A percentile compares a stretch with the other conserved stretches of the same genome.
These are phyloP conservation scores for Elanoides forficatus DNA, from an alignment of 2,113 vertebrate species.

Conservation along the genomic window DNA sequence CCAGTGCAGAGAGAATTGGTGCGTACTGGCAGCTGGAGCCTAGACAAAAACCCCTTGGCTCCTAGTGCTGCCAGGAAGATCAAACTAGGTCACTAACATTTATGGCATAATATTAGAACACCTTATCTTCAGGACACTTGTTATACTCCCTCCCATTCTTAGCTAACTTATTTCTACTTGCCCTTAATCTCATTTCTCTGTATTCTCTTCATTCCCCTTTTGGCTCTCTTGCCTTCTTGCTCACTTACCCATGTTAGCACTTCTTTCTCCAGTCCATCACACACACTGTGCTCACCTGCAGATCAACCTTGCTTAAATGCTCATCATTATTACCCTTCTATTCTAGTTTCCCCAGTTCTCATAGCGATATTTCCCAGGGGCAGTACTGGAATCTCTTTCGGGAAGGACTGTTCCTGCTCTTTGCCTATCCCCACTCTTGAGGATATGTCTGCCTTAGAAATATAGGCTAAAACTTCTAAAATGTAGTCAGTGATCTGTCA, in stretches of 20 bases:
- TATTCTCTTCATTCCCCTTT: not conserved
- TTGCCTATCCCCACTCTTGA: not conserved
- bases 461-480: fast-evolving
- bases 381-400: not conserved
- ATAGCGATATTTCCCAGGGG: not conserved
- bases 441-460: not conserved
- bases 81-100: not conserved
- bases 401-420: not conserved
- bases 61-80: not conserved
- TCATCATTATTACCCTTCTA: not conserved
- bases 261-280: not conserved
- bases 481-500: not conserved
- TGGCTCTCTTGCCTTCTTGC: not conserved
- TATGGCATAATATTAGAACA: not conserved
- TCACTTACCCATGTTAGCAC: not conserved
- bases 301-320: not conserved
- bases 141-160: not conserved
- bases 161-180: not conserved
- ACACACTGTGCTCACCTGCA: not conserved
- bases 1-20: not conserved
- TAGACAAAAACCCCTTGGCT: not conserved
- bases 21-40: not conserved
- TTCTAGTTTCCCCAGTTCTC: not conserved
- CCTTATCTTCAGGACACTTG: not conserved
- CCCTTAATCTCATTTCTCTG: not conserved